phyloP scores from a whole-genome alignment of 2,888 invertebrate genomes.

The Sphaerophoria rueppellii region DNA sequence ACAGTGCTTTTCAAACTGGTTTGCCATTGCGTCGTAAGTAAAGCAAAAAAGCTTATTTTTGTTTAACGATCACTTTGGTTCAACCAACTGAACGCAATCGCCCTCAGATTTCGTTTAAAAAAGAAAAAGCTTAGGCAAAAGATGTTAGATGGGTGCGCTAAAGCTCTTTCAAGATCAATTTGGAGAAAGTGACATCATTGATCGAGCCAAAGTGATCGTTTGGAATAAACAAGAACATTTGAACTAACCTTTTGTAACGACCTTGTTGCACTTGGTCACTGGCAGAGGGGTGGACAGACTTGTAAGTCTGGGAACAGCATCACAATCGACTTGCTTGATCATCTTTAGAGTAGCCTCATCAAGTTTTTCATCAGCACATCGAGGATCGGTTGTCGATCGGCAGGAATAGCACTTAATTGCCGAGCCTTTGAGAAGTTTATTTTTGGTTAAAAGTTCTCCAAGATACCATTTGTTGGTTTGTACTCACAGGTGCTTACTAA shows the following conservation, averaged over 20 bases:
- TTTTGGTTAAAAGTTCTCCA: neutral
- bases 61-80: neutral
- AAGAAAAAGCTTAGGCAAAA: neutral
- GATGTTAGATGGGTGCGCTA: neutral
- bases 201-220: neutral
- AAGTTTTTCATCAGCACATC: slow-evolving; percentile 78
- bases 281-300: slow-evolving; percentile 77
- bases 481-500: slow-evolving; percentile 79
- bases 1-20: slow-evolving; percentile 40
- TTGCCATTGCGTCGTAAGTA: slow-evolving; percentile 41
- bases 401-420: slow-evolving; percentile 81
- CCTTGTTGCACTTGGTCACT: slow-evolving; percentile 80
- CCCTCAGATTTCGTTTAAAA: slow-evolving; percentile 1
- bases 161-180: slow-evolving; percentile 4
- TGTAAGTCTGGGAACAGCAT: slow-evolving; percentile 75
- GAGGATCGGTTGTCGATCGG: slow-evolving; percentile 78
- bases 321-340: slow-evolving; percentile 78
- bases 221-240: neutral
- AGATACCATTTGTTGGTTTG: neutral
- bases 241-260: slow-evolving; percentile 76
- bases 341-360: slow-evolving; percentile 74
- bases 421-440: slow-evolving; percentile 74
- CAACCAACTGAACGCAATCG: slow-evolving; percentile 3
- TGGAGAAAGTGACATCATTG: slow-evolving; percentile 60
- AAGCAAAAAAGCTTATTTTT: slow-evolving; percentile 3